Base-by-base conservation (phyloP, 2,797 vertebrate genomes). In the Pipistrellus kuhlii region DNA sequence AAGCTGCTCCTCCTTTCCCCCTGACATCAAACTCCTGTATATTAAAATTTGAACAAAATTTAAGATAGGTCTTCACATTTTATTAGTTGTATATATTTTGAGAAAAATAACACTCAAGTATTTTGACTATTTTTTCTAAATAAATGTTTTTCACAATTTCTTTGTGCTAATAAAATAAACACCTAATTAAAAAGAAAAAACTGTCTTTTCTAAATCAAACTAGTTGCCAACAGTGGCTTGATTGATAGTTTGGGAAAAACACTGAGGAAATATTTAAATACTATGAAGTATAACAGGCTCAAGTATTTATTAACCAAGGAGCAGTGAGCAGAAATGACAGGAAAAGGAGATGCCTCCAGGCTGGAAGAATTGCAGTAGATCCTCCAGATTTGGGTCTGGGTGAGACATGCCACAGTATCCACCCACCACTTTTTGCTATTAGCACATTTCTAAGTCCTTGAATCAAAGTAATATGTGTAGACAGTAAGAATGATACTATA, bases 141-240 rank as follows among this genome's bases (percentile, higher is more conserved):
- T 55, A 78, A 78, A 55, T 35, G 35, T 14, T 55, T 78, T 77
- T 10, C 51, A 78, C 51, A 86, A 86, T n/a, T 75, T 88, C 30
- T 90, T 66, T 83, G 15, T 87, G 55, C 62, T 90, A 82, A 17
- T 57, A 83, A 86, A 90, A 89, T 66, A 87, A 87, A 76, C 57
- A 80, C 7, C 3, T 30, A 55, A 46, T 5, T 75, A 32, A 82
- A 81, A 89, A 81, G 13, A 85, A 44, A 84, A 82, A 81, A 35
- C 4, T 46, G 10, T 88, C 15, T 27, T 84, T 81, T 85, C 20
- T 82, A 81, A 81, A 89, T 41, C n/a, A 92, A 44, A 71, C 25
- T 48, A 85, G 72, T 27, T 53, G 51, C 13, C 69, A 82, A 76
- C 46, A 85, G 55, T 57, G 62, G 30, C 44, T 82, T 93, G 18